Evolutionary conservation across 2,888 invertebrate species (phyloP).

Genomic region (Temnothorax ravouxi): DNA sequence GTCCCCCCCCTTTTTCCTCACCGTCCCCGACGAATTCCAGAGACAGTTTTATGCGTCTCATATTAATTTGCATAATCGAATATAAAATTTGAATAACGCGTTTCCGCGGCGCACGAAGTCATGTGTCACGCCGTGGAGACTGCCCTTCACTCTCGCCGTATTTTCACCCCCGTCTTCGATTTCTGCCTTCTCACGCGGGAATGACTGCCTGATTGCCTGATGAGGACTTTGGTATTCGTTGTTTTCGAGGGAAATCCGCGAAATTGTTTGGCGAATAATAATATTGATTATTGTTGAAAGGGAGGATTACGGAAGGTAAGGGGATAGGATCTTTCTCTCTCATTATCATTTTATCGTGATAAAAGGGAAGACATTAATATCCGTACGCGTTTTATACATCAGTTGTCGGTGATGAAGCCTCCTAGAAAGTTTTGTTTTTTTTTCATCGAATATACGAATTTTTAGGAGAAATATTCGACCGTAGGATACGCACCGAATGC

Average conservation of each 20-base stretch:
- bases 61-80: slow-evolving; percentile 86
- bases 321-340: not conserved
- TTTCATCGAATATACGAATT: not conserved
- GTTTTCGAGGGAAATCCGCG: slow-evolving; percentile 27
- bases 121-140: slow-evolving; percentile 58
- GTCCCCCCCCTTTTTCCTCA: not conserved
- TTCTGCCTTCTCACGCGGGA: slow-evolving; percentile 6
- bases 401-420: not conserved
- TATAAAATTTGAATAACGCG: slow-evolving; percentile 85
- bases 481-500: slow-evolving; percentile 34
- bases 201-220: slow-evolving; percentile 65
- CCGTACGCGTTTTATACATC: not conserved
- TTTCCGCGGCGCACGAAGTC: slow-evolving; percentile 61
- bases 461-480: not conserved
- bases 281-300: slow-evolving; percentile 17
- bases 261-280: slow-evolving; percentile 36
- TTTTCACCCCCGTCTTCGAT: slow-evolving; percentile 26
- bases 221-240: slow-evolving; percentile 25
- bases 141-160: slow-evolving; percentile 40
- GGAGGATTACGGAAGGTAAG: not conserved
- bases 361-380: not conserved
- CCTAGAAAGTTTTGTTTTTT: not conserved
- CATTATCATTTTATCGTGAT: slow-evolving; percentile 3
- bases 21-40: slow-evolving; percentile 71
- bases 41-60: slow-evolving; percentile 85